phyloP scores from a whole-genome alignment of 2,113 vertebrate species.

The Chloroceryle aenea region DNA sequence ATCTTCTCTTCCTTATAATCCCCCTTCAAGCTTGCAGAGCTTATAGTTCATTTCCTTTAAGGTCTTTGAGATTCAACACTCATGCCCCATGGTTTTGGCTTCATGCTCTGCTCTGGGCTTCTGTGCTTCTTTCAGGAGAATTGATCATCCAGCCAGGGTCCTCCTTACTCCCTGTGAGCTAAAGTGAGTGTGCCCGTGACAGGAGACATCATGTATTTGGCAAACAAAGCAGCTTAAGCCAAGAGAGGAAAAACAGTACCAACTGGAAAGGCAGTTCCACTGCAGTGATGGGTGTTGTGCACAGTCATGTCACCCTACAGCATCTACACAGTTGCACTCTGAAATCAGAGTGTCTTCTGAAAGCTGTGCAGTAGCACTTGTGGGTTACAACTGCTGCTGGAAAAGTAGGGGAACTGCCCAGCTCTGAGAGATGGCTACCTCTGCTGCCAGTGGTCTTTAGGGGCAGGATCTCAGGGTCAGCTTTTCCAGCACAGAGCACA shows the following conservation, averaged over 20 bases:
- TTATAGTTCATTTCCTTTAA: background rate
- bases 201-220: rapidly evolving
- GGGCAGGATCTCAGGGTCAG: background rate
- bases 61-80: background rate
- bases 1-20: background rate
- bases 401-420: background rate
- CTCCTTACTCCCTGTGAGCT: background rate
- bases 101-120: background rate
- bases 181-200: rapidly evolving
- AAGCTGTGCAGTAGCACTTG: background rate
- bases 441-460: background rate
- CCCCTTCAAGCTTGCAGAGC: background rate
- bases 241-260: background rate
- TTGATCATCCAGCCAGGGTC: background rate
- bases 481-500: background rate
- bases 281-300: background rate
- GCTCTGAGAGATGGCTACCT: background rate
- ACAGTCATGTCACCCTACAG: rapidly evolving
- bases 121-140: background rate
- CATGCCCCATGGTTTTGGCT: rapidly evolving
- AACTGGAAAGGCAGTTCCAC: background rate
- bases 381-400: background rate
- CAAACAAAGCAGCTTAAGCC: background rate
- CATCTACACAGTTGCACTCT: rapidly evolving
- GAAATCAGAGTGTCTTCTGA: background rate